Evolutionary conservation across 2,113 vertebrate species (phyloP), one percentile per base, ranked within the genome.

Genomic region (Castor canadensis): DNA sequence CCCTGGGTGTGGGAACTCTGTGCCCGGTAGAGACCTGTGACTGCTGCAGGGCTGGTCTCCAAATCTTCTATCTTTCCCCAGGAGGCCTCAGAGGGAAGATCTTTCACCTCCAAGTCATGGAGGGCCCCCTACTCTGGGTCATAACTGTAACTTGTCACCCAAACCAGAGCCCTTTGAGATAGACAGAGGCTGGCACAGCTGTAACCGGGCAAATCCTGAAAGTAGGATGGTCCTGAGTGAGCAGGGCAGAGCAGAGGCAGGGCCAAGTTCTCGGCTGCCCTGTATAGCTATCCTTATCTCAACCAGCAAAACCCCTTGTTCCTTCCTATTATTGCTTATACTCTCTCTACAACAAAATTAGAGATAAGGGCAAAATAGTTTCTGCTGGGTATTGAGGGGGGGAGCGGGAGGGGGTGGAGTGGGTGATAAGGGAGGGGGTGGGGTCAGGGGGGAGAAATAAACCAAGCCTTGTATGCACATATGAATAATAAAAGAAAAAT

Each of bases 71-170:
- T 22, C 6, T 17, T 32, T 38, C 35, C 12, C 11, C 6, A 19
- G 9, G 20, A 71, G 77, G 49, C 0, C 52, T 16, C 0, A 3
- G 30, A 40, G 4, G 9, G 40, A 13, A 45, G 26, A 8, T 6
- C 22, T 69, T 3, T 58, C 9, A 10, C 54, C 3, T 12, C 9
- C 30, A 12, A 6, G 4, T 52, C 62, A 13, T 28, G 32, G 86
- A 16, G 28, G 45, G 35, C 17, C 26, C 17, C 16, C 4, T 7
- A 45, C 2, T 75, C 26, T 24, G 49, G 10, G 40, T 13, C 6
- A 15, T 30, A 20, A 17, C 47, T 35, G 24, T 5, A 8, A n/a
- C 16, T 15, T 2, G 2, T 56, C 26, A 60, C 30, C 8, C 19
- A 15, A 19, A 35, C 26, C 5, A 15, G 69, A 52, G 13, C 32